Evolutionary conservation across 2,888 invertebrate genomes (phyloP), one percentile per base, ranked within the genome.

Genomic region (Drosophila pullipes): DNA sequence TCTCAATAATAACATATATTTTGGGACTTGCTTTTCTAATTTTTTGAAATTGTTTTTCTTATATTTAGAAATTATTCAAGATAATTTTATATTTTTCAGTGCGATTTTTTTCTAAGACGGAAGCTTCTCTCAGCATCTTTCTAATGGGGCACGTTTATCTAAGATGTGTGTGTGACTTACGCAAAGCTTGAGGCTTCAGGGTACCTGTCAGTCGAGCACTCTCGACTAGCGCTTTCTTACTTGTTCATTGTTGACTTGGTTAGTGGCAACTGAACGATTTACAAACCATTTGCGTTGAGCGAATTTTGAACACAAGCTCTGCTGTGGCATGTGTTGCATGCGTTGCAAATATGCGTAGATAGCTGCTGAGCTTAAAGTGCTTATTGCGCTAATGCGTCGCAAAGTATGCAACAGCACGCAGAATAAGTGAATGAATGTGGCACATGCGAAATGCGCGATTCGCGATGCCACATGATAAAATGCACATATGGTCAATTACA

Each of bases 391-490:
- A 87, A 87, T 87, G 76, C 83, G 79, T 54, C 55, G 66, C 58
- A 73, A 83, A 89, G 72, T 84, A 86, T 89, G 89, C 83, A 89
- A 57, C 61, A 73, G 67, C 83, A 89, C 83, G 88, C 77, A 77
- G 74, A 83, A 73, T 89, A 76, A 78, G 69, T 77, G 74, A 66
- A 53, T 62, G 57, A 69, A 61, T 57, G 39, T 74, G 62, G 49
- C 37, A 54, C 55, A 77, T 54, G 47, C 22, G 18, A 28, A 16
- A 10, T 16, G 13, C 13, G 16, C 30, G 2, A 31, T 39, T 37
- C n/a, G 41, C 57, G 5, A 31, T 58, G 13, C 30, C 58, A 10
- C 47, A 47, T 47, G 16, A 47, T 47, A 47, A 47, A 50, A 58
- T 65, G 61, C 65, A 66, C 57, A 73, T 63, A 55, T 65, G 58